Conservation (phyloP, 2,113 vertebrate species). For the Aspiorhynchus laticeps region DNA sequence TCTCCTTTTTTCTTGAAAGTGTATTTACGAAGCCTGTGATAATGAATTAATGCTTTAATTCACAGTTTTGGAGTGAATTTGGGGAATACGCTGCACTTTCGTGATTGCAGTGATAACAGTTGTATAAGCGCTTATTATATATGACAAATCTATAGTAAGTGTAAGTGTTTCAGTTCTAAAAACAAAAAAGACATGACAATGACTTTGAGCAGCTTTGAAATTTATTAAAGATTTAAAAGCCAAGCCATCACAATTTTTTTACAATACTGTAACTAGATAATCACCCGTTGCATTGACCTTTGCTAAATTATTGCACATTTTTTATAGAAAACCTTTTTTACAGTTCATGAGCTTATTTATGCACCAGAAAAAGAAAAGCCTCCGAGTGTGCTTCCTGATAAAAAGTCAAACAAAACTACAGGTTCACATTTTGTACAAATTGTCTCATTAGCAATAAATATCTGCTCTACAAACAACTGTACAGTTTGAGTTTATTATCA, state of each 20-base stretch:
- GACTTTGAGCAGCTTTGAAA: constrained; percentile 34
- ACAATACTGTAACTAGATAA: constrained; percentile 51
- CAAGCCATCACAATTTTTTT: constrained; percentile 28
- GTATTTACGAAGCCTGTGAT: background rate
- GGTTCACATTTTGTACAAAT: constrained; percentile 26
- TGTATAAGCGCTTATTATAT: too few species aligned
- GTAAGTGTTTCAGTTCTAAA: background rate
- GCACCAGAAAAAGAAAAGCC: constrained; percentile 13
- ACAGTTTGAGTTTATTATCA: constrained; percentile 54
- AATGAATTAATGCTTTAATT: background rate
- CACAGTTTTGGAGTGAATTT: background rate
- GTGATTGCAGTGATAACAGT: too few species aligned
- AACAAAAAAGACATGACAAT: background rate
- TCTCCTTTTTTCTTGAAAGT: background rate
- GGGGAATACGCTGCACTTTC: background rate
- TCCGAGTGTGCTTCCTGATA: background rate
- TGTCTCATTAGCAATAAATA: constrained; percentile 42
- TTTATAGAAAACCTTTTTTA: constrained; percentile 1
- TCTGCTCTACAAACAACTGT: constrained; percentile 54
- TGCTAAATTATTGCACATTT: constrained; percentile 70
- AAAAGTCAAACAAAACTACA: constrained; percentile 42
- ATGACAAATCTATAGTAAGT: too few species aligned
- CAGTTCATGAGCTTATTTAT: constrained; percentile 15
- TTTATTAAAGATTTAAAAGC: constrained; percentile 47
- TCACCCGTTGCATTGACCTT: constrained; percentile 58